Percentiles rank a stretch among this genome's conserved stretches.
These are phyloP conservation scores for Turnix velox DNA, from an alignment of 2,113 vertebrate species.

Conservation along the genomic window DNA sequence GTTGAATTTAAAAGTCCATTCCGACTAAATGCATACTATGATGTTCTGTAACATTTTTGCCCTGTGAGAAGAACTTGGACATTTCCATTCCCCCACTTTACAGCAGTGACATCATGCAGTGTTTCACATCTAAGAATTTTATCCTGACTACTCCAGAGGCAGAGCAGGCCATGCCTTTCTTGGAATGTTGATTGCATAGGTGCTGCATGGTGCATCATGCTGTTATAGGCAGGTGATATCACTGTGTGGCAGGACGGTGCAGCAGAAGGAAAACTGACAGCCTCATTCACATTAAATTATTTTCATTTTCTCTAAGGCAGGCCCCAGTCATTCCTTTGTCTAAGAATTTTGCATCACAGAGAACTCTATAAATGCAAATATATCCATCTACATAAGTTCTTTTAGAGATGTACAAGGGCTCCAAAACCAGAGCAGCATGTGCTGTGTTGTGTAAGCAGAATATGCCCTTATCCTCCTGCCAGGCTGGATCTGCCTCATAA, in stretches of 20 bases:
- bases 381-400: not conserved
- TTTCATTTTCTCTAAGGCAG: not conserved
- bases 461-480: not conserved
- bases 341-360: not conserved
- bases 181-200: accelerated
- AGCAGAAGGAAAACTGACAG: not conserved
- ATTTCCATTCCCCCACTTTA: not conserved
- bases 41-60: no score
- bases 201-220: accelerated
- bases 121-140: not conserved
- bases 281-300: not conserved
- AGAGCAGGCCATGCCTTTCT: not conserved
- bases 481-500: not conserved
- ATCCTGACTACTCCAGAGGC: not conserved
- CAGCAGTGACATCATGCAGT: accelerated
- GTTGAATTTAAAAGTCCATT: no score
- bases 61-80: not conserved
- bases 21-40: no score
- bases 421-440: not conserved
- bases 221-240: not conserved
- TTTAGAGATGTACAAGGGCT: not conserved
- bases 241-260: accelerated
- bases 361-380: not conserved
- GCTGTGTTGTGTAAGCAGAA: not conserved
- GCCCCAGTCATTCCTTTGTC: not conserved